Evolutionary conservation across 1,140 invertebrate species (phyloP).

Genomic region (Brachionus rotundiformis): DNA sequence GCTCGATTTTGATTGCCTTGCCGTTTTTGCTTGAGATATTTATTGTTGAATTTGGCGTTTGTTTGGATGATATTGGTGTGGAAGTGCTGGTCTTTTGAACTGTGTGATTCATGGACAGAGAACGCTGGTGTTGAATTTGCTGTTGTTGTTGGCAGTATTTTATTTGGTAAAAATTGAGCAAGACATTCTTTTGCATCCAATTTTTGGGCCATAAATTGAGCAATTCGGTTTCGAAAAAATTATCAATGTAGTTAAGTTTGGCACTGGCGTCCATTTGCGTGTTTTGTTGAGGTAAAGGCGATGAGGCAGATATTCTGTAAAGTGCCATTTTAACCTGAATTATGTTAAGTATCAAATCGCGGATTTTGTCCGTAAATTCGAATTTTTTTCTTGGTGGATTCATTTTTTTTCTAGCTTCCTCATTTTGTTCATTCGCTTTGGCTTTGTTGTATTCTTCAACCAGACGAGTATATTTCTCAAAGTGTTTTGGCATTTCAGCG

Average conservation of each 20-base stretch:
- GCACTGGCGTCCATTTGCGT: neutral
- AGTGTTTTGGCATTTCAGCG: slow-evolving; percentile 24
- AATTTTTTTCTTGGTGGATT: slow-evolving; percentile 47
- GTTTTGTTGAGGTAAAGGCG: slow-evolving; percentile 37
- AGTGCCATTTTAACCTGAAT: slow-evolving; percentile 24
- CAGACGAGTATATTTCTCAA: neutral
- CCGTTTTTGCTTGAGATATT: slow-evolving; percentile 42
- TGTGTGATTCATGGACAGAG: neutral
- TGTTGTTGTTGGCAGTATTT: slow-evolving; percentile 37
- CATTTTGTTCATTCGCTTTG: neutral
- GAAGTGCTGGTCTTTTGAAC: neutral
- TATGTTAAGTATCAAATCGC: neutral
- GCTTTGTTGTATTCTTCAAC: neutral
- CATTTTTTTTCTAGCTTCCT: slow-evolving; percentile 10
- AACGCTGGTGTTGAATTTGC: neutral
- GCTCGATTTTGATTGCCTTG: slow-evolving; percentile 17
- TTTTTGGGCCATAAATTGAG: slow-evolving; percentile 36
- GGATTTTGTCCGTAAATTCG: slow-evolving; percentile 29
- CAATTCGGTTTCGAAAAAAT: slow-evolving; percentile 43
- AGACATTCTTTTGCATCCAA: slow-evolving; percentile 47
- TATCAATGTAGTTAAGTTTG: slow-evolving; percentile 15
- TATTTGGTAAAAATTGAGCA: slow-evolving; percentile 43
- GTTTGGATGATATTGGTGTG: neutral
- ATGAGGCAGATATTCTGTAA: neutral
- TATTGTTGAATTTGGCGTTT: neutral